Evolutionary conservation across 2,888 invertebrate species (phyloP), one percentile per base, ranked within the genome.

Genomic region (Alentia gelatinosa): DNA sequence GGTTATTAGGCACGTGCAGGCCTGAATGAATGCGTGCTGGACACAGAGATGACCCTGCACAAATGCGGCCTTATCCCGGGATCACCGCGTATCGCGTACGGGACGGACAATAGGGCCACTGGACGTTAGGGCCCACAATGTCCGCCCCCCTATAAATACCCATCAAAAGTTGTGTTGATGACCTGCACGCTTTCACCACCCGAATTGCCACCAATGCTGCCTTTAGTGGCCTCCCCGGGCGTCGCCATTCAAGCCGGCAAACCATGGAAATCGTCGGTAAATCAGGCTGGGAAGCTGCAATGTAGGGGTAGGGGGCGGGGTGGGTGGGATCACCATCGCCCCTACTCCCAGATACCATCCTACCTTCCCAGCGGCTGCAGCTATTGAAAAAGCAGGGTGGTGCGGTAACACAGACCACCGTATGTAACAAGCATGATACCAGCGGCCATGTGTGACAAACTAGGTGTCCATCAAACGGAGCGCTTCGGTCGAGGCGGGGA

Each of bases 221-320:
- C 68, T 68, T 30, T 68, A n/a, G 30, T n/a, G 30, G 33, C 23
- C 12, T 26, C 30, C 1, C 68, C 68, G 12, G 19, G 12, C 68
- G 68, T 56, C 56, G 68, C 68, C 68, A 68, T 68, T 68, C 30
- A 68, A 1, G 5, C 68, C 30, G 3, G 26, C 68, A 68, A 68
- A 68, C 68, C 68, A 68, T 68, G 68, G 30, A 68, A 68, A 68
- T 68, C 68, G 68, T 19, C 30, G 33, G 68, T 68, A 68, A 68
- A 68, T 68, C 26, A 68, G 68, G 68, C 68, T 5, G 33, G 68
- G 68, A 30, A 56, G 68, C 26, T 1, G 47, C 47, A 7, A 47
- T 47, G 47, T 7, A 19, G 47, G 47, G 47, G 26, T 68, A 26
- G 68, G 68, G 68, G 26, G 68, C 47, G 47, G 47, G 47, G 47